Evolutionary conservation across 2,113 vertebrate species (phyloP), one percentile per base, ranked within the genome.

Genomic region (Corythoichthys intestinalis): DNA sequence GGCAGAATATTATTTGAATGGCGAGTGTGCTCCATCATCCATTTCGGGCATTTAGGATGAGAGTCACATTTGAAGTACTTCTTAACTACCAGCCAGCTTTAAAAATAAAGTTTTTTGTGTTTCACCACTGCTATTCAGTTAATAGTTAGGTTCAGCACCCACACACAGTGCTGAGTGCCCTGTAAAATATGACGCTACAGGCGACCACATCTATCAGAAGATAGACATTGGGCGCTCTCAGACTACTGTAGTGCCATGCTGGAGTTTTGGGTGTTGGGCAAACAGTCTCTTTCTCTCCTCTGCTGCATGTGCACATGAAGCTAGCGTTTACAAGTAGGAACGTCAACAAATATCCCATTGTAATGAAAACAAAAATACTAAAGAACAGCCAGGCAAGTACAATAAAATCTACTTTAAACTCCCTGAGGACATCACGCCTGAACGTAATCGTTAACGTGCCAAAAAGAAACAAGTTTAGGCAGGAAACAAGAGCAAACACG

Each of bases 151-250:
- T 54, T 71, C 62, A 34, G 48, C 70, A 54, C 74, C 74, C 62
- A 34, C 75, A 69, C 71, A 47, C 70, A 53, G 71, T 49, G 48
- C 75, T 54, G 71, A 56, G 59, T 71, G 71, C 11, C 67, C 64
- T 70, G 73, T 72, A 71, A 77, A 85, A 65, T 28, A 56, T 2
- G 49, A 63, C 46, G 49, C 76, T 77, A 44, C 72, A 80, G 73
- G 70, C 67, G 4, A 83, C 82, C 86, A 84, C 85, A 82, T 80
- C 74, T 75, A 53, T 81, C 66, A 71, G 34, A 56, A 66, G 77
- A 75, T 67, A 75, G 68, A 73, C 67, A 54, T 66, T 73, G 63
- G 74, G 80, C 77, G 67, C 65, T 79, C 67, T 75, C 10, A 63
- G 59, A 72, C 65, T 17, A 65, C 73, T 84, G 71, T 14, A 62